phyloP scores from a whole-genome alignment of 2,888 invertebrate genomes.

The Mycalesis mineus region DNA sequence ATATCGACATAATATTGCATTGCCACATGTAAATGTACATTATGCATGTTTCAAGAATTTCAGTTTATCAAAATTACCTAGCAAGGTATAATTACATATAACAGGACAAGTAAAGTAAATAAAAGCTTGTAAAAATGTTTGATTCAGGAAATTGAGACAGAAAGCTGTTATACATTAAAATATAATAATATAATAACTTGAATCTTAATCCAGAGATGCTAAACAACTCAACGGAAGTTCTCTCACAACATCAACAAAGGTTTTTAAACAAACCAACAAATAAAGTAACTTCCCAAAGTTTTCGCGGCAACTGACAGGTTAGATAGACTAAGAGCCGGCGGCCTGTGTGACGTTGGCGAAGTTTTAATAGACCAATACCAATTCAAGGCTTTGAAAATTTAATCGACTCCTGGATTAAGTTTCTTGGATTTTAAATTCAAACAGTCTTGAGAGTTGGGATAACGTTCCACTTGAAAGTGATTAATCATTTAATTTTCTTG shows the following conservation, averaged over 20 bases:
- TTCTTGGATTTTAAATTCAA: constrained; percentile 18
- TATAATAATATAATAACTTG: no score
- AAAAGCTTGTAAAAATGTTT: no score
- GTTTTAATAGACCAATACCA: constrained; percentile 12
- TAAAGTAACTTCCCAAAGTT: constrained; percentile 4
- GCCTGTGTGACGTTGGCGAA: constrained; percentile 2
- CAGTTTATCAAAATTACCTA: no score
- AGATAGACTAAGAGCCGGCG: constrained; percentile 1
- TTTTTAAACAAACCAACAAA: background rate
- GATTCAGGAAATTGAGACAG: no score
- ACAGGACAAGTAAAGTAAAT: no score
- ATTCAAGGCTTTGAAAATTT: constrained; percentile 12
- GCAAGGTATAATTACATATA: no score
- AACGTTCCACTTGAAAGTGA: background rate
- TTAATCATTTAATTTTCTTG: constrained; percentile 4
- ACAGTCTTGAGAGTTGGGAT: constrained; percentile 3
- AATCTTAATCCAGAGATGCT: background rate
- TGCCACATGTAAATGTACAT: no score
- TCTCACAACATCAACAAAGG: background rate
- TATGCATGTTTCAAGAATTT: no score
- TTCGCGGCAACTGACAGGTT: background rate
- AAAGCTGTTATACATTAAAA: no score
- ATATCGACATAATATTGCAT: no score
- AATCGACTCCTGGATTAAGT: constrained; percentile 18
- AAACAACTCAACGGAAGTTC: background rate